Base-by-base conservation (phyloP, 2,113 vertebrate genomes). In the Callopanchax toddi region DNA sequence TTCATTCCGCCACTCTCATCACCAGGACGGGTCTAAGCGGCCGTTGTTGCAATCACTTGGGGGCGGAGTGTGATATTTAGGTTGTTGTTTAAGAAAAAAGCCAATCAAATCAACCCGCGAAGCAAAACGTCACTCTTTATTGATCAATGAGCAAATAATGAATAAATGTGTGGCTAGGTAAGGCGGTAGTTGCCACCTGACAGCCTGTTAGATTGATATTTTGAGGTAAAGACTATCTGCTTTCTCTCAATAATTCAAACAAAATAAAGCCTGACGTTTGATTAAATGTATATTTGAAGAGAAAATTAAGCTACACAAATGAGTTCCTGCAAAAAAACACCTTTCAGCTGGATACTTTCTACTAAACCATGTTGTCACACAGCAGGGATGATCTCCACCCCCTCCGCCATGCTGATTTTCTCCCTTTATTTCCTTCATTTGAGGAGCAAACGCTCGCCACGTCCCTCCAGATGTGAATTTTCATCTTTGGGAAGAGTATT, bases 381-480 rank as follows among this genome's bases (percentile, higher is more conserved):
- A 59, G 60, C 18, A 67, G 59, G 58, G 60, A 36, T 11, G 6
- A 61, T 59, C 6, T 16, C 25, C 17, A 5, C 3, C 6, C 13
- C 16, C 29, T 26, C 36, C 7, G n/a, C 2, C 1, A 7, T 17
- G 15, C 48, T 37, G 52, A 54, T 21, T 73, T 61, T 62, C 36
- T 13, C 25, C 48, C 15, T 34, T 1, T n/a, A 12, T 55, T 32
- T 29, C 21, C 36, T 25, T 9, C 11, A 21, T 23, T 34, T 37
- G 10, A n/a, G 15, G 34, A 37, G 73, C n/a, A 50, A 68, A 60
- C 63, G 54, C 64, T 67, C 49, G 57, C 6, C 11, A 3, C 2
- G 13, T 63, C 51, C 36, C 50, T 69, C 73, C 79, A 81, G 63
- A 76, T 79, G 71, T 57, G 46, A 21, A 4, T 9, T 50, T 49